Conservation (phyloP, 2,888 invertebrate species). For the Odontomyia ornata region DNA sequence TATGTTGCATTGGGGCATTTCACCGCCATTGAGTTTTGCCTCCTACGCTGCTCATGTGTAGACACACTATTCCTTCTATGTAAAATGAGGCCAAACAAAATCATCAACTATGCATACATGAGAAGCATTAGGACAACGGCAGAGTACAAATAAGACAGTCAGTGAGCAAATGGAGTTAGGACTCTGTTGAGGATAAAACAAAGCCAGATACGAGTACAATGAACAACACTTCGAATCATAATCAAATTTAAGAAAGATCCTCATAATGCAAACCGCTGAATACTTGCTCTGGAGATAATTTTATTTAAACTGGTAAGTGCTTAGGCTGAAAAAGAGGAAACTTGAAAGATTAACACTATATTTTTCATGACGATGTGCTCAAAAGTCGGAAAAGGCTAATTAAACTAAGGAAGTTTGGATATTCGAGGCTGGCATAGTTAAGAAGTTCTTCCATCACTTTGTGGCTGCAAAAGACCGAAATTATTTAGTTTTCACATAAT, state of each 20-base stretch:
- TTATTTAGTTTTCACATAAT: neutral
- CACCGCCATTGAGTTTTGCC: neutral
- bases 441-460: too few species aligned
- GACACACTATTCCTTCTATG: constrained; percentile 32
- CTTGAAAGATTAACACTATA: too few species aligned
- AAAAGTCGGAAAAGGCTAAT: too few species aligned
- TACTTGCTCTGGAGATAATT: too few species aligned
- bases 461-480: neutral
- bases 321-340: too few species aligned
- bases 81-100: constrained; percentile 46
- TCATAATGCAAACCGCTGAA: too few species aligned
- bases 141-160: constrained; percentile 16
- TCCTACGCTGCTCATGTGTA: neutral
- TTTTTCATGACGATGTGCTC: too few species aligned
- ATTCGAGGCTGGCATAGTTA: too few species aligned
- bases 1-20: neutral
- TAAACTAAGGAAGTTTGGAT: too few species aligned
- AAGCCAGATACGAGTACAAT: neutral
- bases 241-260: too few species aligned
- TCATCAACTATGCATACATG: constrained; percentile 46
- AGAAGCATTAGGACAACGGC: constrained; percentile 42
- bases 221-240: too few species aligned
- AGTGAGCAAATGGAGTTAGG: constrained; percentile 21
- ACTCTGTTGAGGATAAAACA: neutral
- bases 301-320: too few species aligned